phyloP scores from a whole-genome alignment of 2,888 invertebrate species.

The Protophormia terraenovae region DNA sequence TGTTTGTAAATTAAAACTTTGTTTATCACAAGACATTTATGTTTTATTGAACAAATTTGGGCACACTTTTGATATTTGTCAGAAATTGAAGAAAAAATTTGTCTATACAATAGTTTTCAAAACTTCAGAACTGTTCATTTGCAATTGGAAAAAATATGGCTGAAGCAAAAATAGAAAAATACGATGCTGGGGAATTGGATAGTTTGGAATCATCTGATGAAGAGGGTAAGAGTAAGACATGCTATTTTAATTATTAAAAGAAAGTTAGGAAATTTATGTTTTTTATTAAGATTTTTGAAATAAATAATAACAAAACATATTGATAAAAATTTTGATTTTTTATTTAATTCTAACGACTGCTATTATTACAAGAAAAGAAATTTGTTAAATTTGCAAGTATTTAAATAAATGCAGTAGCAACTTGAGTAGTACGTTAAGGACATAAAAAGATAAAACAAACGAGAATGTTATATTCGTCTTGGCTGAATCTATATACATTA shows the following conservation, averaged over 20 bases:
- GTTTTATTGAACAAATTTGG: conserved; percentile 1
- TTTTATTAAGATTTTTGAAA: too few relatives aligned
- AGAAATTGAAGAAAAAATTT: conserved; percentile 13
- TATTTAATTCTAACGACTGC: too few relatives aligned
- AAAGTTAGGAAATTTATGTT: neutral
- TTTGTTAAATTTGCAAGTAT: too few relatives aligned
- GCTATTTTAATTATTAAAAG: neutral
- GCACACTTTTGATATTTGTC: neutral
- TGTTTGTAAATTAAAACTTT: conserved; percentile 1
- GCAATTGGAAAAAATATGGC: conserved; percentile 8
- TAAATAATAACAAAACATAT: too few relatives aligned
- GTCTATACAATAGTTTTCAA: neutral
- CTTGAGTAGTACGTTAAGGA: too few relatives aligned
- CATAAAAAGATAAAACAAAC: too few relatives aligned
- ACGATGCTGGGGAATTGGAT: conserved; percentile 28
- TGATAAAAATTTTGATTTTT: too few relatives aligned
- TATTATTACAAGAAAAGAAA: too few relatives aligned
- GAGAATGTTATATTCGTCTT: too few relatives aligned
- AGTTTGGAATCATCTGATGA: conserved; percentile 56
- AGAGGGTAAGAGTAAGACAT: conserved; percentile 51
- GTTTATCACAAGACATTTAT: neutral
- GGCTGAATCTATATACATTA: too few relatives aligned
- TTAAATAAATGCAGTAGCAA: too few relatives aligned
- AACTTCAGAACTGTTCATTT: neutral
- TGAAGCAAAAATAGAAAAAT: neutral